phyloP scores from a whole-genome alignment of 2,888 invertebrate genomes.

The Ferrisia virgata region DNA sequence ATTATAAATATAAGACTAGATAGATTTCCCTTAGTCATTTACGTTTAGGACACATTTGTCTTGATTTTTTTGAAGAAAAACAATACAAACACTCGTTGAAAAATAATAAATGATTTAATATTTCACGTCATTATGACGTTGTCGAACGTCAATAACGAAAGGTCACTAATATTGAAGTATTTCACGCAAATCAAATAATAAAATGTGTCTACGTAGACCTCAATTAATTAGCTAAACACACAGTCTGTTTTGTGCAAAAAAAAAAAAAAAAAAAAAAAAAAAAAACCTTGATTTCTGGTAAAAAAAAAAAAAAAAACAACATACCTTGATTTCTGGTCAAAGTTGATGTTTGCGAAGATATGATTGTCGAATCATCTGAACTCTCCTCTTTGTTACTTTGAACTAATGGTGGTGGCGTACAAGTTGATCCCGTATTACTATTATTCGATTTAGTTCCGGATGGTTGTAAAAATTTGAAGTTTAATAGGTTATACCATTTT shows the following conservation, averaged over 20 bases:
- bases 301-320: not conserved
- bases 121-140: not conserved
- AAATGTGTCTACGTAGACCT: not conserved
- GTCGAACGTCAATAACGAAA: not conserved
- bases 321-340: constrained; percentile 80
- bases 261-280: not conserved
- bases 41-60: no score
- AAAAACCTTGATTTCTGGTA: no score
- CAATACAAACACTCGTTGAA: not conserved
- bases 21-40: no score
- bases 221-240: not conserved
- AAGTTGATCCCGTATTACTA: not conserved
- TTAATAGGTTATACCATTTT: constrained; percentile 94
- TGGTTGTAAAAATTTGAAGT: constrained; percentile 70
- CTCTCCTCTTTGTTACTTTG: constrained; percentile 70
- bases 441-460: not conserved
- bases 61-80: not conserved
- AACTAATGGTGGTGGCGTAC: not conserved
- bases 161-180: not conserved
- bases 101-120: not conserved
- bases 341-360: constrained; percentile 94
- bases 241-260: not conserved
- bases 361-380: constrained; percentile 93
- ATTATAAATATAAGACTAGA: not conserved
- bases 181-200: not conserved